phyloP scores from a whole-genome alignment of 2,113 vertebrate species.

The Climacteris rufus region DNA sequence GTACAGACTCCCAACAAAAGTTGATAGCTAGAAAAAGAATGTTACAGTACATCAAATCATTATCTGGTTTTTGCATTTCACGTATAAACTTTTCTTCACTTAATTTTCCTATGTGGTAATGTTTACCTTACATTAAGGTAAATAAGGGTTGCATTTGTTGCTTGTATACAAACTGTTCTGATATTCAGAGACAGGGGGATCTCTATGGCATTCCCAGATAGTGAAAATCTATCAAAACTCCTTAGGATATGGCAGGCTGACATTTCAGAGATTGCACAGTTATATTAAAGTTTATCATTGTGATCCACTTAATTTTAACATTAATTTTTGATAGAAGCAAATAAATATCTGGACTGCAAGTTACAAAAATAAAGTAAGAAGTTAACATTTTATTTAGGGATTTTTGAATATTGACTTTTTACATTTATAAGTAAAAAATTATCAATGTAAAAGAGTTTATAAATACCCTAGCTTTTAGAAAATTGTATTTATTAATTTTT shows the following conservation, averaged over 20 bases:
- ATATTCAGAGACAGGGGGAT: neutral
- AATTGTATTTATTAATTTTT: neutral
- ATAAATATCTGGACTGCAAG: neutral
- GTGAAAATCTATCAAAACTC: neutral
- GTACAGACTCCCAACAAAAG: neutral
- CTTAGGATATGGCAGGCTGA: neutral
- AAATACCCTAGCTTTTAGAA: neutral
- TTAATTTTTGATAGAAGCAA: neutral
- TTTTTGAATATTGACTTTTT: neutral
- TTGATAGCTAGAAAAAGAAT: neutral
- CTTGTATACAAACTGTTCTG: neutral
- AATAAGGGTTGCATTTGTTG: neutral
- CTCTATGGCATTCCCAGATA: neutral
- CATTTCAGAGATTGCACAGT: neutral
- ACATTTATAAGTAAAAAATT: neutral
- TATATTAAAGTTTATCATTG: neutral
- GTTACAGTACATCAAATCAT: fast-evolving
- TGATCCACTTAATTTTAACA: neutral
- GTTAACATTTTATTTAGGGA: neutral
- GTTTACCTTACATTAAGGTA: neutral
- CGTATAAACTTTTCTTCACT: neutral
- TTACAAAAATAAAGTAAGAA: neutral
- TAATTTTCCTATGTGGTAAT: neutral
- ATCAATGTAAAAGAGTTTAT: neutral
- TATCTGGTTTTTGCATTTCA: neutral